These are phyloP conservation scores for Baryphthengus martii DNA, from an alignment of 2,113 vertebrate species.

Conservation along the genomic window DNA sequence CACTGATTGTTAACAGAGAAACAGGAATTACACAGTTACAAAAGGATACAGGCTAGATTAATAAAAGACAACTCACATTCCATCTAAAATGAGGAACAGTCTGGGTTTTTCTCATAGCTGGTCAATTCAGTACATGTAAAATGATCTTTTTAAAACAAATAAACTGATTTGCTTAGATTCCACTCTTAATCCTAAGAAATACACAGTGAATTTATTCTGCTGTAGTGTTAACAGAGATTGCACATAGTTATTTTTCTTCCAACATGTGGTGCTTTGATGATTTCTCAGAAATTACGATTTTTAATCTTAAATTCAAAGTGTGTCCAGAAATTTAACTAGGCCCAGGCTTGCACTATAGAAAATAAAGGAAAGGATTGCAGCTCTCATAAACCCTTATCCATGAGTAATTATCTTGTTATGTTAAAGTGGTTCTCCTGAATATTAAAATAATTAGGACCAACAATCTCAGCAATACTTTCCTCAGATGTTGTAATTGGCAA, in stretches of 20 bases:
- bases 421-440: slow-evolving; percentile 72
- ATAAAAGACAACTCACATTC: not conserved
- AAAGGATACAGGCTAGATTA: not conserved
- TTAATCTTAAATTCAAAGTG: slow-evolving; percentile 64
- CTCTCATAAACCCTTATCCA: slow-evolving; percentile 56
- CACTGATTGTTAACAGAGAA: not conserved
- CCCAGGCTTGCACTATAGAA: slow-evolving; percentile 16
- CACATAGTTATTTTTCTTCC: slow-evolving; percentile 47
- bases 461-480: slow-evolving; percentile 62
- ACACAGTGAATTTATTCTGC: slow-evolving; percentile 14
- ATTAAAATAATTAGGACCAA: slow-evolving; percentile 75
- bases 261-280: slow-evolving; percentile 50
- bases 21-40: not conserved
- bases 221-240: slow-evolving; percentile 46
- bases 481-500: slow-evolving; percentile 70
- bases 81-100: not conserved
- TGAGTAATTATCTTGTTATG: slow-evolving; percentile 70
- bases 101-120: not conserved
- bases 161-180: slow-evolving; percentile 13
- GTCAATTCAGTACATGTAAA: not conserved
- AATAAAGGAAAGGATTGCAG: slow-evolving; percentile 53
- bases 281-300: slow-evolving; percentile 65
- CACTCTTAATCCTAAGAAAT: slow-evolving; percentile 41
- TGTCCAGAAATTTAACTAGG: slow-evolving; percentile 60
- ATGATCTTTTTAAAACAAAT: not conserved